Percentiles rank a stretch among this genome's conserved stretches.
phyloP scores from a whole-genome alignment of 2,888 invertebrate species.

The Lycophotia porphyrea region DNA sequence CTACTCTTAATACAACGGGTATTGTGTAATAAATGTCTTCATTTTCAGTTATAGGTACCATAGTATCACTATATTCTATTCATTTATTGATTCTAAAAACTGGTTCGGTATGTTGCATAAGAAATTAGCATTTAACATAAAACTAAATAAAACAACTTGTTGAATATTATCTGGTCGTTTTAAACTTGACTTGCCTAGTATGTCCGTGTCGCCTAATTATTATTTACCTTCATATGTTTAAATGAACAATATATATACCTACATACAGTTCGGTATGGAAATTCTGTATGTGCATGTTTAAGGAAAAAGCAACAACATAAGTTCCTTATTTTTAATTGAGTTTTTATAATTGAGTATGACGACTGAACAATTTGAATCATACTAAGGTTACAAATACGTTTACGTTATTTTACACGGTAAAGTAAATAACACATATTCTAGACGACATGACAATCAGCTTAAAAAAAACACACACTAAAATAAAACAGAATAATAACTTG shows the following conservation, averaged over 20 bases:
- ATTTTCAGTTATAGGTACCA: background rate
- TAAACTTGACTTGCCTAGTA: background rate
- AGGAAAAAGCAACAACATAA: background rate
- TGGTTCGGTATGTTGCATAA: constrained; percentile 40
- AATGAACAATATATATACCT: constrained; percentile 4
- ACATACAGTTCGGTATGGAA: constrained; percentile 4
- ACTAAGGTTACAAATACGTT: background rate
- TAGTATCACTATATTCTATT: background rate
- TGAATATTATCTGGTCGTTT: constrained; percentile 4
- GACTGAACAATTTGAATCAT: background rate
- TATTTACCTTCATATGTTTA: background rate
- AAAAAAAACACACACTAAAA: background rate
- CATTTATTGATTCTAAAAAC: constrained; percentile 48
- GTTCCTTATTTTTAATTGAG: background rate
- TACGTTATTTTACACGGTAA: background rate
- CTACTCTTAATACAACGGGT: background rate
- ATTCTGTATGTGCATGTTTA: background rate
- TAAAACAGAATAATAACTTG: background rate
- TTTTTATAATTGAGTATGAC: background rate
- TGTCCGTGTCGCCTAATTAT: constrained; percentile 3
- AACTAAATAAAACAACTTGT: constrained; percentile 32
- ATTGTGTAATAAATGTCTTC: background rate
- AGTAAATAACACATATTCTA: background rate
- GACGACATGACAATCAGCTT: background rate
- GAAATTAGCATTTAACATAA: constrained; percentile 44